These are phyloP conservation scores for Dasyornis broadbenti DNA, from an alignment of 2,113 vertebrate genomes.

Conservation along the genomic window DNA sequence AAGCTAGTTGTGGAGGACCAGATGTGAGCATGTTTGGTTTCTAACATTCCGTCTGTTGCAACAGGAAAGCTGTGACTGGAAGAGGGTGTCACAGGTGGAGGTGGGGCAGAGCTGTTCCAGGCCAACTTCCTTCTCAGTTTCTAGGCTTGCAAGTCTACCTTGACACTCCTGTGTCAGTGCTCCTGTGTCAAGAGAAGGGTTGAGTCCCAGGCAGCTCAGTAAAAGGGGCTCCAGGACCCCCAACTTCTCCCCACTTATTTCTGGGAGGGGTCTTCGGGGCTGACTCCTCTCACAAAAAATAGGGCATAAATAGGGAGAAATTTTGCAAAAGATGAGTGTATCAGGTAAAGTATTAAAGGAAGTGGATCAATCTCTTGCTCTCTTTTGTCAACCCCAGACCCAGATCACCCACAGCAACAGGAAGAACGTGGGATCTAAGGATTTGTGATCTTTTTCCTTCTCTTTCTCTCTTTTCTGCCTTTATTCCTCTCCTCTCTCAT, in stretches of 20 bases:
- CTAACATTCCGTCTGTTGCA: background rate
- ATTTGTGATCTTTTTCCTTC: background rate
- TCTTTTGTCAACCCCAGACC: background rate
- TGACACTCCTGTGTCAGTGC: fast-evolving
- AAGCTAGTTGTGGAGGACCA: background rate
- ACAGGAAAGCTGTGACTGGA: background rate
- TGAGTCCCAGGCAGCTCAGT: background rate
- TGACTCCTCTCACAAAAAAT: background rate
- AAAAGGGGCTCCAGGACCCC: background rate
- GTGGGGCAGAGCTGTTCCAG: background rate
- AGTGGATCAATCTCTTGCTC: background rate
- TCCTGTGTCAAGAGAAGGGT: background rate
- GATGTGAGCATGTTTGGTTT: background rate
- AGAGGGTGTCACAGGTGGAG: fast-evolving
- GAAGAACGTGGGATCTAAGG: background rate
- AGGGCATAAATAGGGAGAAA: fast-evolving
- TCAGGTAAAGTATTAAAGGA: background rate
- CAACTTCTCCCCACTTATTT: fast-evolving
- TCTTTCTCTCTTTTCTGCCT: background rate
- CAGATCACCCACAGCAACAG: background rate
- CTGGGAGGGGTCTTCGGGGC: background rate
- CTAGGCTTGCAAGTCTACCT: background rate
- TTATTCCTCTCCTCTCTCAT: background rate
- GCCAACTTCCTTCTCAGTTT: background rate
- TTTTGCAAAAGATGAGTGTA: background rate